Evolutionary conservation across 92 coral and sea anemone genomes (phyloP).

Genomic region (Pocillopora meandrina): DNA sequence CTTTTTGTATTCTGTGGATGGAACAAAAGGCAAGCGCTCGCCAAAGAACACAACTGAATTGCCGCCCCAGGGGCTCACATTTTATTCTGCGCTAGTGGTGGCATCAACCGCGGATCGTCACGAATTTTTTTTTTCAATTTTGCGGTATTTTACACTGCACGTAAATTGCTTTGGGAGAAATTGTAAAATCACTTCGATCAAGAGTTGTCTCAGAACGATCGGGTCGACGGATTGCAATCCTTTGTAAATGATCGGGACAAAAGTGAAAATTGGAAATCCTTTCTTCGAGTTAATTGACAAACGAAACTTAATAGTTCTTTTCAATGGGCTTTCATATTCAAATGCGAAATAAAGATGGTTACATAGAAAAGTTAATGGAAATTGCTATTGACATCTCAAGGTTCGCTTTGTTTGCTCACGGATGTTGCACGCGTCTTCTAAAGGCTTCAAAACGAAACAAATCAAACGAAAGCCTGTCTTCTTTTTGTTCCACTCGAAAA

Average conservation of each 20-base stretch:
- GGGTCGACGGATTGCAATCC: slow-evolving; percentile 35
- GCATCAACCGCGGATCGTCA: slow-evolving; percentile 4
- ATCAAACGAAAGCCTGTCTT: slow-evolving; percentile 23
- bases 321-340: slow-evolving; percentile 69
- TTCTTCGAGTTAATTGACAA: slow-evolving; percentile 65
- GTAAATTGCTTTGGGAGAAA: slow-evolving; percentile 15
- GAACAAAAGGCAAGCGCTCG: slow-evolving; percentile 48
- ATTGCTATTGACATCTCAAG: slow-evolving; percentile 45
- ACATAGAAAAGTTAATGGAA: slow-evolving; percentile 67
- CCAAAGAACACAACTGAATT: slow-evolving; percentile 34
- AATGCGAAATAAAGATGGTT: slow-evolving; percentile 59
- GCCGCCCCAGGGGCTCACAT: slow-evolving; percentile 32
- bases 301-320: slow-evolving; percentile 53
- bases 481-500: slow-evolving; percentile 29
- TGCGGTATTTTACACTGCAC: not conserved
- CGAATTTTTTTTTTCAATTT: slow-evolving; percentile 18
- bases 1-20: slow-evolving; percentile 25
- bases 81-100: slow-evolving; percentile 18
- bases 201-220: not conserved
- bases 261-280: slow-evolving; percentile 39
- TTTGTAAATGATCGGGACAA: slow-evolving; percentile 59
- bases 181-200: not conserved
- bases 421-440: slow-evolving; percentile 34
- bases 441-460: slow-evolving; percentile 23
- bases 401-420: slow-evolving; percentile 38